Base-by-base conservation (phyloP, 2,888 invertebrate species). In the Euclidia mi region DNA sequence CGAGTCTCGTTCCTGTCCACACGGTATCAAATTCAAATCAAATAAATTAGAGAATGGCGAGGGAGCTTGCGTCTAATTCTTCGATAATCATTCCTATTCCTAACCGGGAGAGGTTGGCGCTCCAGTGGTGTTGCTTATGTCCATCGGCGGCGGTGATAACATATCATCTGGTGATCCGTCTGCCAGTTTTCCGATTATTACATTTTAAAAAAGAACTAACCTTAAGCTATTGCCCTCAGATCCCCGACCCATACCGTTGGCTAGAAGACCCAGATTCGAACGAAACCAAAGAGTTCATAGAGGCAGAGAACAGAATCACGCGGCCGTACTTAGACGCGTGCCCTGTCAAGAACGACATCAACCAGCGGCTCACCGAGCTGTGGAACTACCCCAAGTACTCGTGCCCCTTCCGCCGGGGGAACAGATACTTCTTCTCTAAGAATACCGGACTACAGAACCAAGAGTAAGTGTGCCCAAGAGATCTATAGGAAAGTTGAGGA, bases 371-470 rank as follows among this genome's bases (percentile, higher is more conserved):
- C 20, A 99, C 97, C 0, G 97, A 98, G 76, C 94, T 99, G 20
- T 99, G 99, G 99, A 97, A 99, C 89, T 99, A 98, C 91, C 98
- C 98, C n/a, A 99, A 99, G 93, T 98, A 97, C 90, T 97, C 98
- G 1, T 97, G 98, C 73, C 99, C 99, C 0, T 96, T 95, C 79
- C 96, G 96, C 74, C 96, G 97, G 78, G 99, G 99, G 2, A 94
- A 96, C 65, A 95, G 96, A 84, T 99, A 99, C 89, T 99, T 98
- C 91, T 99, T 98, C 91, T 97, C 96, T 78, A 97, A 97, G 94
- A 99, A 99, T 85, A 96, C 98, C 29, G 99, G 99, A 0, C 95
- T 99, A 52, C 99, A 99, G 92, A 99, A 99, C 91, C 99, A 99
- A 89, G 97, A 97, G 98, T 98, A 79, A 89, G 90, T 82, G 15